phyloP scores from a whole-genome alignment of 2,797 vertebrate genomes.

The Halcyon chelicuti region DNA sequence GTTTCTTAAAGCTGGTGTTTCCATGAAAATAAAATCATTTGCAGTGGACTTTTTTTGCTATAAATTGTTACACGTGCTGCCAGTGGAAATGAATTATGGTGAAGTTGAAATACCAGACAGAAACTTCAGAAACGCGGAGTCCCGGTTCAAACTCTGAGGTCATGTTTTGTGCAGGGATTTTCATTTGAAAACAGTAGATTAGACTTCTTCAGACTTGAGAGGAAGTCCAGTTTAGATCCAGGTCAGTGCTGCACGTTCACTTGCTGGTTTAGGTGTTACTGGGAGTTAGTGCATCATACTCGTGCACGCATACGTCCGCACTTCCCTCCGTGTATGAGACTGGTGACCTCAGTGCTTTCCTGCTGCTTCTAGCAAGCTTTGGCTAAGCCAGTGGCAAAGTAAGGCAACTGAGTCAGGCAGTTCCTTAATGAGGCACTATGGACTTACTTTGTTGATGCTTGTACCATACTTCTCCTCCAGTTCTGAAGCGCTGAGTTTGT shows the following conservation, averaged over 20 bases:
- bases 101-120: neutral
- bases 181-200: neutral
- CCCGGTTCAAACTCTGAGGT: neutral
- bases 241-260: rapidly evolving
- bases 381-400: neutral
- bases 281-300: neutral
- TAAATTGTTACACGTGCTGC: neutral
- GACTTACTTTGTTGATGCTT: slow-evolving; percentile 76
- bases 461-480: slow-evolving; percentile 80
- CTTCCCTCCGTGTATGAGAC: neutral
- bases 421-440: neutral
- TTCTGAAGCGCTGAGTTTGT: slow-evolving; percentile 77
- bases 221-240: neutral
- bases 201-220: neutral
- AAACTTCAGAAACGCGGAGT: neutral
- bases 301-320: rapidly evolving
- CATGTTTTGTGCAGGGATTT: neutral
- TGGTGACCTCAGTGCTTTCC: neutral
- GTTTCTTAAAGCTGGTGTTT: neutral
- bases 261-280: neutral
- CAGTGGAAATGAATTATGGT: neutral
- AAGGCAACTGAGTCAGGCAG: neutral
- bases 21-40: neutral
- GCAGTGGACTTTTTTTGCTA: neutral
- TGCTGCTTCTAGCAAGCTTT: neutral